Conservation (phyloP, 2,888 invertebrate genomes). For the Zootermopsis nevadensis region DNA sequence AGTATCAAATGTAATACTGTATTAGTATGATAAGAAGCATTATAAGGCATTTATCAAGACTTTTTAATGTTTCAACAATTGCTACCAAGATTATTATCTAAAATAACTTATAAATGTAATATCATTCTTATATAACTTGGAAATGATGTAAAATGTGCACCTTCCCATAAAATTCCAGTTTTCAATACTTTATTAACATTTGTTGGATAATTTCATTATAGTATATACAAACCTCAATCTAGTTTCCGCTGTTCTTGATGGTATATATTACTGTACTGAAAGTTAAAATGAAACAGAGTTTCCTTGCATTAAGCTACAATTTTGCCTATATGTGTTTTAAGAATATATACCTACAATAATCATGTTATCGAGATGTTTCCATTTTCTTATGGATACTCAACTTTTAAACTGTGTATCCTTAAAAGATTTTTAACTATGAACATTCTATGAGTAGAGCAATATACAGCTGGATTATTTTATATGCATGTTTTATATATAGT, state of each 20-base stretch:
- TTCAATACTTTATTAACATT: not conserved
- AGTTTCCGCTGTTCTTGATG: not conserved
- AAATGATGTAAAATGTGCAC: not conserved
- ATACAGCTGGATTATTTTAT: conserved; percentile 28
- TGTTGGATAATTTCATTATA: conserved; percentile 19
- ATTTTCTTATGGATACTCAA: not conserved
- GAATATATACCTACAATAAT: conserved; percentile 36
- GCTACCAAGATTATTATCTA: not conserved
- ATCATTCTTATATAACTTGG: not conserved
- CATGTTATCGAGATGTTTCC: conserved; percentile 24
- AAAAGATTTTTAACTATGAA: not conserved
- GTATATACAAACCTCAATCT: not conserved
- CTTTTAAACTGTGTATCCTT: not conserved
- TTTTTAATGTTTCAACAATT: not conserved
- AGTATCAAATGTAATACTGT: conserved; percentile 15
- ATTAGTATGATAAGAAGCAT: conserved; percentile 3
- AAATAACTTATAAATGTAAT: not conserved
- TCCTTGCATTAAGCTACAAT: not conserved
- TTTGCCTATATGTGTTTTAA: conserved; percentile 24
- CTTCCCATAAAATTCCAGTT: not conserved
- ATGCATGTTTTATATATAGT: conserved; percentile 37
- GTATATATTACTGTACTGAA: not conserved
- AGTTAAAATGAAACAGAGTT: not conserved
- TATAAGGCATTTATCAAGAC: not conserved
- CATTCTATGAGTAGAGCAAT: conserved; percentile 17